Conservation (phyloP, 2,888 invertebrate species). For the Aethes cnicana region DNA sequence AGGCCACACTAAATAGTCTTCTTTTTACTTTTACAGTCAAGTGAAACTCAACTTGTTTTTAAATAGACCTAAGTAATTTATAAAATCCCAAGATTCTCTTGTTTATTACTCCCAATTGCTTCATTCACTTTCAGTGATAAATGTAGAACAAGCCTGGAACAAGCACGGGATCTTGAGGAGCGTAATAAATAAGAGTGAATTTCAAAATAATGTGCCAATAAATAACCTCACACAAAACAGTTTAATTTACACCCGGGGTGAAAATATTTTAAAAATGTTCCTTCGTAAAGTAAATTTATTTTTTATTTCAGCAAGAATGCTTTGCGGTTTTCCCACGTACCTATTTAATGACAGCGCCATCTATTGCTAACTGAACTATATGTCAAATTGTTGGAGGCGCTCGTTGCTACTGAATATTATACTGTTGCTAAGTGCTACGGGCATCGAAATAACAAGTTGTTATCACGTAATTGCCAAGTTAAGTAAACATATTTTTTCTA, state of each 20-base stretch:
- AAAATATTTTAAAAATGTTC: not conserved
- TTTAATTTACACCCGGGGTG: slow-evolving; percentile 1
- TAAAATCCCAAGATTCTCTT: not conserved
- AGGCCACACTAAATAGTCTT: no score
- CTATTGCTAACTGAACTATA: not conserved
- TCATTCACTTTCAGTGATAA: slow-evolving; percentile 1
- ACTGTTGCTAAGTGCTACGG: slow-evolving; percentile 11
- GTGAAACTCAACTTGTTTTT: no score
- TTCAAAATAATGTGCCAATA: slow-evolving; percentile 1
- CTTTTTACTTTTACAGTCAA: no score
- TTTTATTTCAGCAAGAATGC: not conserved
- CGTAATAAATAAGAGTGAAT: not conserved
- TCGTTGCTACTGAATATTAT: not conserved
- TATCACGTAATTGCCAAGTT: no score
- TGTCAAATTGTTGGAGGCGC: not conserved
- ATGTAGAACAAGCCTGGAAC: slow-evolving; percentile 11
- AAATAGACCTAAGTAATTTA: no score
- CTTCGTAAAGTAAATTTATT: slow-evolving; percentile 6
- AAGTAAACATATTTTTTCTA: not conserved
- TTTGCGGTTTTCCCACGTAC: not conserved
- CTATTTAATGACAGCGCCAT: no score
- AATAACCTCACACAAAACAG: slow-evolving; percentile 19
- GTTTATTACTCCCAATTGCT: not conserved
- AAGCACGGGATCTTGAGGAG: slow-evolving; percentile 13
- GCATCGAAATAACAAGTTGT: slow-evolving; percentile 13